Evolutionary conservation across 1,140 invertebrate genomes (phyloP), one percentile per base, ranked within the genome.

Genomic region (Stratiolaelaps scimitus): DNA sequence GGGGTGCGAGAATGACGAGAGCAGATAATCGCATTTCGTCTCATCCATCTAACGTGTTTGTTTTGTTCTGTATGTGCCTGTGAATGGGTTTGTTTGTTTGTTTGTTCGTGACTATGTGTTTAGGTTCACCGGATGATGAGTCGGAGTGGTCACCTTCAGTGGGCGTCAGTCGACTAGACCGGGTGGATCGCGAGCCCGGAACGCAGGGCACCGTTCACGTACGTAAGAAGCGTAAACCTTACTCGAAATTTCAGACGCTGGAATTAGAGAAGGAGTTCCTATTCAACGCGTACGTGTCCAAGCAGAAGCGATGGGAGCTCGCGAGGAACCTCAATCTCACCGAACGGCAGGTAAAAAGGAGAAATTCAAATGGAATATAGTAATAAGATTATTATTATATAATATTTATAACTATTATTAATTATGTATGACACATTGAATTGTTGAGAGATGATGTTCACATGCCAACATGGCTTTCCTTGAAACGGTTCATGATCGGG

Each of bases 241-340:
- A 96, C 76, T 92, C 89, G 19, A 95, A 95, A 77, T 92, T 87
- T 78, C 92, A 96, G 75, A 95, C 91, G 0, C 80, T 95, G 71
- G 92, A 96, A 77, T 78, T 97, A 72, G 92, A 97, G 76, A 96
- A 95, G 77, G 92, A 96, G 79, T 97, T 95, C 77, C 83, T 92
- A 7, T 92, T 86, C 78, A 94, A 92, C 79, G 88, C 89, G 23
- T 96, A 96, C 80, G 91, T 96, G 30, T 92, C 89, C 64, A 96
- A 96, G 77, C 92, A 96, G 76, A 95, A 94, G 75, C 83, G 92
- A 68, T 96, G 90, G 90, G 92, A 96, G 77, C 76, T 96, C 71
- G 91, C 92, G 70, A 81, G 90, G 67, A 92, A 90, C 75, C 77
- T 96, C 53, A 91, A 91, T 76, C 80, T 96, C 65, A 91, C 90